phyloP scores from a whole-genome alignment of 2,888 invertebrate species.

The Phaonia tiefii region DNA sequence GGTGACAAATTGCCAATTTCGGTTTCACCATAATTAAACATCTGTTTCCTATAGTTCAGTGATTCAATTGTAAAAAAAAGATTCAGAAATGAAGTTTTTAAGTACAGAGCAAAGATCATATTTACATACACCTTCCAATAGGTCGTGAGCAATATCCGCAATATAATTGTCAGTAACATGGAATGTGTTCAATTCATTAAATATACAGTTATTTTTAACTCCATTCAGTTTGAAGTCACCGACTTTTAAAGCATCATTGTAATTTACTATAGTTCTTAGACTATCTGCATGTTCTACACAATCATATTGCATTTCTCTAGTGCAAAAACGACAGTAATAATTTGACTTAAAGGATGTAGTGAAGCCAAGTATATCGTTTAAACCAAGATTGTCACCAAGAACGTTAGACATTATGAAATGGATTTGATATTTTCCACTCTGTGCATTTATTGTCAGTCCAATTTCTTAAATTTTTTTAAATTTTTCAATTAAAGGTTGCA shows the following conservation, averaged over 20 bases:
- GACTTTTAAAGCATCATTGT: constrained; percentile 26
- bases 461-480: constrained; percentile 53
- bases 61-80: constrained; percentile 53
- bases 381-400: constrained; percentile 59
- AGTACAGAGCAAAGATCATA: constrained; percentile 57
- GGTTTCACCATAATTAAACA: constrained; percentile 62
- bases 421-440: constrained; percentile 35
- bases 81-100: constrained; percentile 45
- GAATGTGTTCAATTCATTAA: constrained; percentile 52
- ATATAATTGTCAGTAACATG: constrained; percentile 58
- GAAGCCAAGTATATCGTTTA: constrained; percentile 59
- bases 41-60: constrained; percentile 59
- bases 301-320: constrained; percentile 43
- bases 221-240: constrained; percentile 36
- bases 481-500: constrained; percentile 44
- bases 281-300: constrained; percentile 30
- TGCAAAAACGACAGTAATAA: constrained; percentile 51
- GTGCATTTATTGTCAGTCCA: constrained; percentile 45
- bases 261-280: constrained; percentile 35
- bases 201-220: constrained; percentile 46
- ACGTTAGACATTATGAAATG: constrained; percentile 48
- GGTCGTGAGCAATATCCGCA: constrained; percentile 62
- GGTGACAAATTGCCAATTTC: constrained; percentile 59
- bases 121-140: constrained; percentile 63
- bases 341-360: no score